Base-by-base conservation (phyloP, 2,797 vertebrate species). In the Naso thynnoides region DNA sequence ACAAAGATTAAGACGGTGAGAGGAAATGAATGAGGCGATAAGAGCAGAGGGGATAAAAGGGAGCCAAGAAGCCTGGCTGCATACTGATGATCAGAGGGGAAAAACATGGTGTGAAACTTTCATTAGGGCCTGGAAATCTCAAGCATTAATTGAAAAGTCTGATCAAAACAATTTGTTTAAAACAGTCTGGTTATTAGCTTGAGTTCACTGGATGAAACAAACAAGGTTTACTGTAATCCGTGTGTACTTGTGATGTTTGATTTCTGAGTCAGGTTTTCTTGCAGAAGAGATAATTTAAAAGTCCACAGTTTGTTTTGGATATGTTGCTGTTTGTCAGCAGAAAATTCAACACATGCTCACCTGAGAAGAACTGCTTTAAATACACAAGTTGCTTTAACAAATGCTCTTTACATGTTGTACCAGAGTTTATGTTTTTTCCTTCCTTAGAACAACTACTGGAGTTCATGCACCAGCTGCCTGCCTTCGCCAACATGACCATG, bases 401-500 rank as follows among this genome's bases (percentile, higher is more conserved):
- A 7, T 39, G 15, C 31, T 64, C 23, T 42, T 52, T 53, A 44
- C 4, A 19, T 66, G 24, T 62, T 52, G 57, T 24, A 41, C 21
- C 10, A 16, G 5, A 38, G n/a, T 6, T 45, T n/a, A 5, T 10
- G 14, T 18, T 11, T 19, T 58, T 36, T 31, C 2, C 26, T 1
- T 13, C 1, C 41, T 6, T 81, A 99, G 98, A 99, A 87, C 98
- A 99, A 95, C 95, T 99, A 19, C 91, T 99, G 89, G 98, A 99
- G 93, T 99, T 99, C 89, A 98, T 99, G 98, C 98, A 99, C 91
- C 98, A 99, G 85, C 94, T 99, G 82, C 98, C 98, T 6, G 98
- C 98, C 73, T 99, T 99, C 78, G 97, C 98, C 89, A 99, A 99
- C 90, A 99, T 99, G 98, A 99, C 98, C 33, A 99, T 99, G 98